These are phyloP conservation scores for Sweltsa coloradensis DNA, from an alignment of 1,140 invertebrate species.

Conservation along the genomic window DNA sequence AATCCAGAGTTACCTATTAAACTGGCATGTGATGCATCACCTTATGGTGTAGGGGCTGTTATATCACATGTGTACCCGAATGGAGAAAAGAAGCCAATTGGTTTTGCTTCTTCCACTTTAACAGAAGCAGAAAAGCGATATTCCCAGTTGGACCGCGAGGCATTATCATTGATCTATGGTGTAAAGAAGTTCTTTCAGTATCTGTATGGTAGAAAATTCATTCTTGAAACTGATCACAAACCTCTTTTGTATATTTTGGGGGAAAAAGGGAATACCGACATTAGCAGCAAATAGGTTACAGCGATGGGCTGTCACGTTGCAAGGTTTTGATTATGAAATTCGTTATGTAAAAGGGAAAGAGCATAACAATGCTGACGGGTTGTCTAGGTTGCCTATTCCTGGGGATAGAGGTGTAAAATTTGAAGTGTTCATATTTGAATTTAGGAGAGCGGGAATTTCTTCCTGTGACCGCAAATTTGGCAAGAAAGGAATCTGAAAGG, in stretches of 20 bases:
- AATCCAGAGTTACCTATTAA: constrained; percentile 33
- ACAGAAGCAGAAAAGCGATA: constrained; percentile 34
- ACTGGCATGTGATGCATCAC: constrained; percentile 30
- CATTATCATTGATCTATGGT: constrained; percentile 33
- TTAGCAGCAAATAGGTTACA: constrained; percentile 23
- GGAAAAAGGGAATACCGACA: constrained; percentile 17
- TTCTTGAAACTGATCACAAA: constrained; percentile 29
- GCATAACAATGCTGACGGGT: background rate
- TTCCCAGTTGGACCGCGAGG: constrained; percentile 39
- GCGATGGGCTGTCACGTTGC: constrained; percentile 25
- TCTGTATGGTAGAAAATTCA: constrained; percentile 25
- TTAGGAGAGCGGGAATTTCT: background rate
- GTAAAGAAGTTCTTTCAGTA: constrained; percentile 37
- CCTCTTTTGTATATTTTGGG: constrained; percentile 24
- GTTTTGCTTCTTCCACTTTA: constrained; percentile 33
- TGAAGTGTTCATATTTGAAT: background rate
- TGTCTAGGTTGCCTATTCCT: background rate
- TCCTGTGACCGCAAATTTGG: background rate
- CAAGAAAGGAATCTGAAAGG: background rate
- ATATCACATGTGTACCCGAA: constrained; percentile 26
- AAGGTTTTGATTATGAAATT: constrained; percentile 24
- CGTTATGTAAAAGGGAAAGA: constrained; percentile 17
- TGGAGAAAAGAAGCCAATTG: constrained; percentile 31
- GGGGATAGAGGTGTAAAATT: background rate
- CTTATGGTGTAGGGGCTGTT: constrained; percentile 32